A percentile compares a stretch with the other conserved stretches of the same genome.
These are phyloP conservation scores for Epinotia bilunana DNA, from an alignment of 2,888 invertebrate genomes.

Conservation along the genomic window DNA sequence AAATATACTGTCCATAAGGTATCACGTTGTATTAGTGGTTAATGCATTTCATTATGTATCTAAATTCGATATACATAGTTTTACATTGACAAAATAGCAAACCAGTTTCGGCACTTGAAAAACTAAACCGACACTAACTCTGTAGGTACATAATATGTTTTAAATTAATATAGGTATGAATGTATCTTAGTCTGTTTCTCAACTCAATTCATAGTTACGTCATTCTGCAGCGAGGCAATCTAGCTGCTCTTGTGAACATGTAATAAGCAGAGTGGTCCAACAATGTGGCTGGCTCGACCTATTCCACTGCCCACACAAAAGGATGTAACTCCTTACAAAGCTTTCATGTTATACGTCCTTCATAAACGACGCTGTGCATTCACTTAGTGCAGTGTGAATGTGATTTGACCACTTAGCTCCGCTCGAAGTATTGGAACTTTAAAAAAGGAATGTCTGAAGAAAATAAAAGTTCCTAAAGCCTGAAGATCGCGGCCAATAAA, in stretches of 20 bases:
- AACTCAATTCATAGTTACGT: background rate
- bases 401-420: constrained; percentile 21
- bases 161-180: no score
- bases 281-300: constrained; percentile 12
- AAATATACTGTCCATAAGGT: no score
- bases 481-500: constrained; percentile 6
- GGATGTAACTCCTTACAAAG: background rate
- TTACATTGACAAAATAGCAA: no score
- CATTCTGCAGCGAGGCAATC: constrained; percentile 1
- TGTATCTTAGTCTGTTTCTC: background rate
- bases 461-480: constrained; percentile 25
- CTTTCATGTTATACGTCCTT: background rate
- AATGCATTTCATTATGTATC: no score
- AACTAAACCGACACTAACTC: no score
- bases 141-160: no score
- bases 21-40: no score
- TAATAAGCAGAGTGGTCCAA: constrained; percentile 39
- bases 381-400: constrained; percentile 29
- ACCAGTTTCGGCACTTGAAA: no score
- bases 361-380: background rate
- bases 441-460: constrained; percentile 7
- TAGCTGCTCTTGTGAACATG: constrained; percentile 26
- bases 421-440: constrained; percentile 22
- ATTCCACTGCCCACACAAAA: constrained; percentile 5
- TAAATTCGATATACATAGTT: no score